These are phyloP conservation scores for Epirrita christyi DNA, from an alignment of 2,888 invertebrate species.

Conservation along the genomic window DNA sequence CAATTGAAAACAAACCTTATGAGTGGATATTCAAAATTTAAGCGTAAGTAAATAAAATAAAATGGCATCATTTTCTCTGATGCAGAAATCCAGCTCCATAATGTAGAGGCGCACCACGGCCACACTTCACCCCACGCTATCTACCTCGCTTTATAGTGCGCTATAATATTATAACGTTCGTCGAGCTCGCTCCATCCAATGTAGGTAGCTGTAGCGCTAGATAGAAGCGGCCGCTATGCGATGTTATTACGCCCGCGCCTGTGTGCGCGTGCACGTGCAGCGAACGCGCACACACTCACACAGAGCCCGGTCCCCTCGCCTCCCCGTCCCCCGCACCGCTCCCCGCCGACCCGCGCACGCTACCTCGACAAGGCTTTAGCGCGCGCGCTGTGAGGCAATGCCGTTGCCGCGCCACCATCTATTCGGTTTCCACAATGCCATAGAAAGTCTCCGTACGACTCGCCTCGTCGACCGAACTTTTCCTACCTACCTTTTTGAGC, in stretches of 20 bases:
- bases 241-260: constrained; percentile 63
- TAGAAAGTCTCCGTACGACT: constrained; percentile 81
- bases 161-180: constrained; percentile 65
- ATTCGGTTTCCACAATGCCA: constrained; percentile 82
- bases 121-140: constrained; percentile 60
- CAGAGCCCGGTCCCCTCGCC: constrained; percentile 41
- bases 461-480: constrained; percentile 79
- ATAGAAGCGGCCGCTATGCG: constrained; percentile 75
- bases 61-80: constrained; percentile 38
- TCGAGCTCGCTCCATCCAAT: constrained; percentile 50
- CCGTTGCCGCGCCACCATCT: constrained; percentile 79
- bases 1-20: not conserved
- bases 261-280: constrained; percentile 64
- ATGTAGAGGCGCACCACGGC: constrained; percentile 52
- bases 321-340: constrained; percentile 43
- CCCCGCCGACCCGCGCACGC: constrained; percentile 54
- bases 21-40: not conserved
- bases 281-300: constrained; percentile 52
- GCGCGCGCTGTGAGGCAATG: constrained; percentile 78
- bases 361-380: constrained; percentile 72
- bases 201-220: constrained; percentile 77
- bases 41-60: constrained; percentile 15
- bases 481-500: constrained; percentile 77
- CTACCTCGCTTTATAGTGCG: constrained; percentile 70
- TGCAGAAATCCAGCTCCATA: constrained; percentile 55